Evolutionary conservation across 2,888 invertebrate genomes (phyloP).

Genomic region (Apotomis turbidana): DNA sequence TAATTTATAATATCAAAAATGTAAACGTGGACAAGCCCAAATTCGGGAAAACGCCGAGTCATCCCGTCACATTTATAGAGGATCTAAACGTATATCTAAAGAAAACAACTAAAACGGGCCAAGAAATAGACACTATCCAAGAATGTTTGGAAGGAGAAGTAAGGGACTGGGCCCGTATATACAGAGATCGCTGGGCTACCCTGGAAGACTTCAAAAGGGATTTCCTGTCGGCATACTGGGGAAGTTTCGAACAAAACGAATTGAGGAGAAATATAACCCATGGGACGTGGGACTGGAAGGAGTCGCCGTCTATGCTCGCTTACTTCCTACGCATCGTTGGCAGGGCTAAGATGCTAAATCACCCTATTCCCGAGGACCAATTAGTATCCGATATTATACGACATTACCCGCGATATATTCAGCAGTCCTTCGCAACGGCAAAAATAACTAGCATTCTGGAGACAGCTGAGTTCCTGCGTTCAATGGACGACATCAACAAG

Average conservation of each 20-base stretch:
- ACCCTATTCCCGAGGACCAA: neutral
- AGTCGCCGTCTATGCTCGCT: neutral
- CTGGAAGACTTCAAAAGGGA: neutral
- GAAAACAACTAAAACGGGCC: too few species aligned
- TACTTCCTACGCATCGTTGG: too few species aligned
- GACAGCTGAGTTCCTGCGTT: neutral
- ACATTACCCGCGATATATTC: neutral
- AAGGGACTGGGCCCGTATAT: neutral
- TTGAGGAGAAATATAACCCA: conserved; percentile 2
- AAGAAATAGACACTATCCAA: neutral
- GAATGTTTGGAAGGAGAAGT: neutral
- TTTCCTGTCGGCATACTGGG: neutral
- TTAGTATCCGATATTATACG: neutral
- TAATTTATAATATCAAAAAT: too few species aligned
- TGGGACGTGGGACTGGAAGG: neutral
- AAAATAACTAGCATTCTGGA: neutral
- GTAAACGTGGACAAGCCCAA: too few species aligned
- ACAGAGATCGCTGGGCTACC: neutral
- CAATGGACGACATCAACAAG: neutral
- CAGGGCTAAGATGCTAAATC: conserved; percentile 10
- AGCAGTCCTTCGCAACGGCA: neutral
- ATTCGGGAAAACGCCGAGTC: too few species aligned
- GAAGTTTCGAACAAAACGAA: conserved; percentile 1
- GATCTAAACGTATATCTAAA: too few species aligned
- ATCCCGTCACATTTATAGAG: too few species aligned